Base-by-base conservation (phyloP, 2,888 invertebrate species). In the Ceraclea dissimilis region DNA sequence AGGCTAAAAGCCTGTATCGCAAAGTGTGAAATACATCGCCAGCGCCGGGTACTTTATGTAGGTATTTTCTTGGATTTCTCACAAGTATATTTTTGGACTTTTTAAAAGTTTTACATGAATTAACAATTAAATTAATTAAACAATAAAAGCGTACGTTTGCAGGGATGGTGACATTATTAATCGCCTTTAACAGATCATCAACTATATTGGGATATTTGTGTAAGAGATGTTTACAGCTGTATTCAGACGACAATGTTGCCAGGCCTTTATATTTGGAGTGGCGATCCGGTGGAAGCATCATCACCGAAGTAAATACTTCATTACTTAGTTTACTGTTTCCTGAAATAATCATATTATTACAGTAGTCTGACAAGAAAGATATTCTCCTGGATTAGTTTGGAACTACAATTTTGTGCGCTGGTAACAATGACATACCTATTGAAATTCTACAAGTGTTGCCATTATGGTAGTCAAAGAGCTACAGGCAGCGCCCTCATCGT, bases 131-230 rank as follows among this genome's bases (percentile, higher is more conserved):
- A 18, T 18, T 16, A 17, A 34, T 51, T 39, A 18, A 63, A 22
- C 5, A 49, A 49, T 4, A 4, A 39, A 39, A 8, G 67, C 70
- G 67, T 67, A 76, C 77, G 66, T 75, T 71, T 51, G 71, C 68
- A 13, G 72, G 68, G 51, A 73, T 63, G 2, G 69, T 66, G 49
- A 69, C 67, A 61, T 73, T 73, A 43, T 66, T 64, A 56, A 74
- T 63, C 54, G 70, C 68, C 17, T 60, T 47, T 18, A 76, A 61
- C 2, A 79, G 63, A 17, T 69, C 65, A 19, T 60, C 60, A 2
- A 74, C 70, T 22, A 78, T 65, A 58, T 67, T 61, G 13, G 73
- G 70, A 58, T 69, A 65, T 53, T 66, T 62, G 19, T 65, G 50
- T 18, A 77, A 64, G 33, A 78, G 62, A 51, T 65, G 62, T 33